Evolutionary conservation across 1,140 invertebrate species (phyloP).

Genomic region (Hypothenemus hampei): DNA sequence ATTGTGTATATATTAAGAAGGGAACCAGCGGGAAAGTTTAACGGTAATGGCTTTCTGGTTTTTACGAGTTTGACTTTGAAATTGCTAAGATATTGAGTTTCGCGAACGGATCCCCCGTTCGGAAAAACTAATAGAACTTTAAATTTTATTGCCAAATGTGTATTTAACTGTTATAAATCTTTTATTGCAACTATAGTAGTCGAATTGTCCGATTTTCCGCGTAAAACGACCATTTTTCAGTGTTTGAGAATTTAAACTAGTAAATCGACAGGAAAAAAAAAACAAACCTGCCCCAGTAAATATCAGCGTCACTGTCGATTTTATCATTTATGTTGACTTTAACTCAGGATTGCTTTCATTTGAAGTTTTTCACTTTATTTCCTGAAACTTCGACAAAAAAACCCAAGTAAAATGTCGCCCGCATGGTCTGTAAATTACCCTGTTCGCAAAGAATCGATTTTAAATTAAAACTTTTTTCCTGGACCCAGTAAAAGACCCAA

Average conservation of each 20-base stretch:
- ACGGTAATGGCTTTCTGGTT: conserved; percentile 24
- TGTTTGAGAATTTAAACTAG: too few species aligned
- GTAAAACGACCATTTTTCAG: too few species aligned
- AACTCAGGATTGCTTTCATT: conserved; percentile 4
- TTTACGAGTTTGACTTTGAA: conserved; percentile 22
- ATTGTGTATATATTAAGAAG: conserved; percentile 24
- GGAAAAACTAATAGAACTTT: conserved; percentile 14
- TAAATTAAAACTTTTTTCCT: conserved; percentile 14
- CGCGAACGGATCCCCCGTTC: conserved; percentile 1
- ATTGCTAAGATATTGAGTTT: conserved; percentile 16
- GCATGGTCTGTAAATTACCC: conserved; percentile 12
- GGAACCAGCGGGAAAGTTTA: conserved; percentile 14
- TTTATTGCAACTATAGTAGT: too few species aligned
- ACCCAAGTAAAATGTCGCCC: conserved; percentile 2
- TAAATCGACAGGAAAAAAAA: too few species aligned
- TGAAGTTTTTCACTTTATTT: conserved; percentile 6
- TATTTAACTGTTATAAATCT: too few species aligned
- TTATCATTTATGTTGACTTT: conserved; percentile 3
- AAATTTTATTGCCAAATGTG: too few species aligned
- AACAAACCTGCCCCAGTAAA: neutral
- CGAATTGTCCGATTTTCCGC: too few species aligned
- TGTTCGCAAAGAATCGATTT: conserved; percentile 17
- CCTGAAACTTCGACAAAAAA: conserved; percentile 2
- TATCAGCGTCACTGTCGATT: neutral
- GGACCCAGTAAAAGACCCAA: neutral